Evolutionary conservation across 2,797 vertebrate species (phyloP), one percentile per base, ranked within the genome.

Genomic region (Labeo calbasu): DNA sequence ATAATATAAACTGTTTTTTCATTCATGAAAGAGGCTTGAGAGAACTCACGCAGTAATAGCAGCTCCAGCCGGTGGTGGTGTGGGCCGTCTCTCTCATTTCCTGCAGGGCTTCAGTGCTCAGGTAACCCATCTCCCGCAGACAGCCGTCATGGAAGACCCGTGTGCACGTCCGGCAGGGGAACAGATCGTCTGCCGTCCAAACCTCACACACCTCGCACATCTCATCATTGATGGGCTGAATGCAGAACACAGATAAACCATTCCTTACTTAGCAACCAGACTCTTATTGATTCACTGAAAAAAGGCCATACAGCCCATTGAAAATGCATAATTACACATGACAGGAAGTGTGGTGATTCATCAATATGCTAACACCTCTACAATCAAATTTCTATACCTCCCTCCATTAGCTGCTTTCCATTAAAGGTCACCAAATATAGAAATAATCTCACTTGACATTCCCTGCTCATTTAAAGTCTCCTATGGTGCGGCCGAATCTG

Each of bases 121-220:
- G 93, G 90, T 97, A 97, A 32, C 97, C 97, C 93, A 99, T 94
- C 90, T 97, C 98, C 81, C 95, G 95, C 91, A 99, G 94, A 91
- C 98, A 99, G 88, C 98, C 98, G 0, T 99, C 98, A 0, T 99
- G 98, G 68, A 98, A 99, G 82, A 99, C 95, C 12, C 97, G 94
- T 2, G 95, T 96, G 91, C 98, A 99, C 88, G 96, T 88, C 76
- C 96, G 93, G 92, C 98, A 99, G 0, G 98, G 97, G 84, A 97
- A 97, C 82, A 99, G 95, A 92, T 96, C 97, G 40, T 99, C 97
- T 0, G 97, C 98, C 0, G 98, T 99, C 98, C 98, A 99, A 86
- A 99, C 98, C 92, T 99, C 97, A 0, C 98, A 99, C 86, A 99
- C 96, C 13, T 99, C 97, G 0, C 98, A 99, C 95, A 98, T 98